Evolutionary conservation across 2,113 vertebrate genomes (phyloP), one percentile per base, ranked within the genome.

Genomic region (Entelurus aequoreus): DNA sequence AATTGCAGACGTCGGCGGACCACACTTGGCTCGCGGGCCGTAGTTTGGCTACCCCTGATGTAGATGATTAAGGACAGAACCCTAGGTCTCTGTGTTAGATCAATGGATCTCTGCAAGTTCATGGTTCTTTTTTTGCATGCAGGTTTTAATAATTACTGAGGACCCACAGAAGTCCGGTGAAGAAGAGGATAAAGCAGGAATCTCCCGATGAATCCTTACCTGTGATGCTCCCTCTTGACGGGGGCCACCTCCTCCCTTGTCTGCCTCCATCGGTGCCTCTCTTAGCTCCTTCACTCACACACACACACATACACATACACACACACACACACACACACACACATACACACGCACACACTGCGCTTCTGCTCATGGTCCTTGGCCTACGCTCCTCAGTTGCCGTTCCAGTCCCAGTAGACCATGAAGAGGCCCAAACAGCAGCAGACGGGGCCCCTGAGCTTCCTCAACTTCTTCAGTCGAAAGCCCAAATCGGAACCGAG

Each of bases 391-490:
- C 69, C 74, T 77, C 81, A 57, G 77, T 76, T 69, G 66, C 83
- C 78, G 70, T 71, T 65, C 62, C 67, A 12, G 54, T 71, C 71
- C 71, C 42, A 72, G 72, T 71, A 63, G 52, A 74, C 69, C 84
- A 93, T 93, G 93, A 93, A 91, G 83, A 88, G 55, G 78, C 90
- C 91, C 80, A 80, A 84, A 6, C 77, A 80, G 64, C 86, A 80
- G 64, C 85, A 83, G 78, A 87, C 88, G 9, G 88, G 90, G 2
- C 72, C 86, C 38, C 84, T 91, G 54, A 77, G 80, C 74, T 90
- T 92, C 21, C 85, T 93, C 52, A 90, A 86, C 80, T 91, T 90
- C 84, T 91, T 92, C 65, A 81, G 87, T 66, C 75, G 73, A 14
- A 90, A 92, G 79, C 82, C 90, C 0, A 91, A 85, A 82, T 80